phyloP scores from a whole-genome alignment of 1,140 invertebrate species.

The Formica exsecta region DNA sequence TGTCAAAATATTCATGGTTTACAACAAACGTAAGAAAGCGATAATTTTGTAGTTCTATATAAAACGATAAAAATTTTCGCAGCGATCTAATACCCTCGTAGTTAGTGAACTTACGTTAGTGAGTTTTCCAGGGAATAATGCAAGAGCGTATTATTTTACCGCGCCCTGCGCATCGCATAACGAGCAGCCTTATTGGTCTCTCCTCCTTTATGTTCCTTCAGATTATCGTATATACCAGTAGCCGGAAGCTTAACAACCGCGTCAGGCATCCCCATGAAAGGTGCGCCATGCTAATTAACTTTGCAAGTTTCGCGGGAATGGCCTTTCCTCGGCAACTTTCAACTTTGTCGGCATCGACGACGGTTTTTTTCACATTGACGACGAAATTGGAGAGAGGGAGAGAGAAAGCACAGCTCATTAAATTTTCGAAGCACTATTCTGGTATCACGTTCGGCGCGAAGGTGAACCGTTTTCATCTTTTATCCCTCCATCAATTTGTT shows the following conservation, averaged over 20 bases:
- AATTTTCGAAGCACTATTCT: conserved; percentile 49
- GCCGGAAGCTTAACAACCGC: conserved; percentile 46
- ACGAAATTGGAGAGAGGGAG: neutral
- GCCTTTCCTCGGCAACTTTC: conserved; percentile 9
- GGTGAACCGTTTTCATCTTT: neutral
- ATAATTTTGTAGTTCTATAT: neutral
- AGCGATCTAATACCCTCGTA: conserved; percentile 5
- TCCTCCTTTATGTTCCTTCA: conserved; percentile 36
- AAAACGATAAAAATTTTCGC: conserved; percentile 25
- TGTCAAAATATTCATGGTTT: neutral
- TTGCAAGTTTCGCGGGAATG: conserved; percentile 41
- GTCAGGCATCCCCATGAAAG: conserved; percentile 34
- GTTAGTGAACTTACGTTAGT: conserved; percentile 8
- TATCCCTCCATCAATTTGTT: neutral
- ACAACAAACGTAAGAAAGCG: neutral
- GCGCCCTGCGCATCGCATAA: conserved; percentile 34
- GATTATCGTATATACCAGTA: conserved; percentile 47
- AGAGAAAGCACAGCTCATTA: conserved; percentile 34
- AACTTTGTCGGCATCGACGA: conserved; percentile 22
- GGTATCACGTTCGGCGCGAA: neutral
- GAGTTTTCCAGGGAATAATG: conserved; percentile 18
- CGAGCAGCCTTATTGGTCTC: conserved; percentile 31
- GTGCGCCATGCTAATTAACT: conserved; percentile 53
- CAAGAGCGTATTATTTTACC: conserved; percentile 45
- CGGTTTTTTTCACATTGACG: neutral